Base-by-base conservation (phyloP, 1,140 invertebrate genomes). In the Daktulosphaira vitifoliae region DNA sequence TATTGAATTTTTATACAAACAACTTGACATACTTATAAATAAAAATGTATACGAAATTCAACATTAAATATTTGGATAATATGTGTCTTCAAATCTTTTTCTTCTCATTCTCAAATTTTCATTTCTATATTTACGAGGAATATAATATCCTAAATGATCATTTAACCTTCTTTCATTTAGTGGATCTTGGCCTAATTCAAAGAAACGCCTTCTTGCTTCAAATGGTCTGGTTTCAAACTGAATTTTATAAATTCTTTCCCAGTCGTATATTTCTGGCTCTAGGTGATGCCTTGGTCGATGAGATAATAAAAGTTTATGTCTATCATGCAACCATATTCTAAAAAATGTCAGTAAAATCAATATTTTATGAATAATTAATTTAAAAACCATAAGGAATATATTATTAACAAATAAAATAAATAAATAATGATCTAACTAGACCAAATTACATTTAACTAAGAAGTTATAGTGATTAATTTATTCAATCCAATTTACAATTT, bases 341-440 rank as follows among this genome's bases (percentile, higher is more conserved):
- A 81, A 79, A 25, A 81, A 76, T 64, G 88, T 89, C 11, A n/a
- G n/a, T n/a, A n/a, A n/a, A n/a, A n/a, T n/a, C n/a, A n/a, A n/a
- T n/a, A n/a, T n/a, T n/a, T n/a, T n/a, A n/a, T n/a, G n/a, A n/a
- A 65, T 83, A 89, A 54, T 73, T 77, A 16, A 77, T 69, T 71
- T 88, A 85, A 8, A n/a, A n/a, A n/a, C n/a, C n/a, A n/a, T n/a
- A n/a, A n/a, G n/a, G n/a, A n/a, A n/a, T n/a, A n/a, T n/a, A n/a
- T n/a, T n/a, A n/a, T n/a, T n/a, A n/a, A n/a, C n/a, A n/a, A n/a
- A n/a, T n/a, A n/a, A n/a, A n/a, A n/a, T n/a, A n/a, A n/a, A n/a
- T n/a, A n/a, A n/a, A n/a, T n/a, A n/a, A n/a, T n/a, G n/a, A n/a
- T n/a, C n/a, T n/a, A n/a, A n/a, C n/a, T n/a, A n/a, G n/a, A n/a